A percentile compares a stretch with the other conserved stretches of the same genome.
These are phyloP conservation scores for Lethrus apterus DNA, from an alignment of 1,140 invertebrate species.

Conservation along the genomic window DNA sequence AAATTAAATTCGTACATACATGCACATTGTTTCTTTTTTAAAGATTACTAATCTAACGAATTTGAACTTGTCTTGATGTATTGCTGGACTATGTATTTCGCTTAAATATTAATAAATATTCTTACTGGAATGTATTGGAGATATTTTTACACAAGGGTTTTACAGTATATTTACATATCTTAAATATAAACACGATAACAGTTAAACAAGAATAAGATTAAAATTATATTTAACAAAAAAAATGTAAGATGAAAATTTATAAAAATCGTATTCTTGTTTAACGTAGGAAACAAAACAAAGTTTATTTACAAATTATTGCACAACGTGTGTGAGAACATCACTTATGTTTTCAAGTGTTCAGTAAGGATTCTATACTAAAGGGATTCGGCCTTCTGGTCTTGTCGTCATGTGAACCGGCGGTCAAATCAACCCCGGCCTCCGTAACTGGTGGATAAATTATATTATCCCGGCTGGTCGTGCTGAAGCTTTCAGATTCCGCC, in stretches of 20 bases:
- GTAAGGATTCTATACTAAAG: constrained; percentile 77
- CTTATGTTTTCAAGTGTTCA: constrained; percentile 55
- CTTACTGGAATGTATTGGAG: constrained; percentile 15
- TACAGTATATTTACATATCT: not conserved
- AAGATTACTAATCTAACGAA: constrained; percentile 21
- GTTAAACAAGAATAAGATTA: too few relatives aligned
- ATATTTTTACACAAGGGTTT: constrained; percentile 19
- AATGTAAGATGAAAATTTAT: not conserved
- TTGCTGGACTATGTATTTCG: constrained; percentile 15
- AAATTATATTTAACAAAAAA: not conserved
- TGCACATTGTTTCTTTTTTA: constrained; percentile 18
- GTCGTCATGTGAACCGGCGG: constrained; percentile 41
- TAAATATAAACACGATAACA: not conserved
- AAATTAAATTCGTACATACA: constrained; percentile 19
- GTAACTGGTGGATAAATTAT: constrained; percentile 35
- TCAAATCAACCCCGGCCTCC: constrained; percentile 36
- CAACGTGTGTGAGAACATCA: not conserved
- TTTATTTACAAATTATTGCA: constrained; percentile 17
- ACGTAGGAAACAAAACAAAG: not conserved
- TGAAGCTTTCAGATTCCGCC: constrained; percentile 51
- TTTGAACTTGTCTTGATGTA: constrained; percentile 29
- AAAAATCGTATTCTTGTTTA: not conserved
- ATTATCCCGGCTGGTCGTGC: constrained; percentile 31
- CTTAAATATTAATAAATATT: constrained; percentile 20
- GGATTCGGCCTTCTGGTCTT: constrained; percentile 60